phyloP scores from a whole-genome alignment of 2,113 vertebrate species.

The crab-eating macaque (Macaca fascicularis) region DNA sequence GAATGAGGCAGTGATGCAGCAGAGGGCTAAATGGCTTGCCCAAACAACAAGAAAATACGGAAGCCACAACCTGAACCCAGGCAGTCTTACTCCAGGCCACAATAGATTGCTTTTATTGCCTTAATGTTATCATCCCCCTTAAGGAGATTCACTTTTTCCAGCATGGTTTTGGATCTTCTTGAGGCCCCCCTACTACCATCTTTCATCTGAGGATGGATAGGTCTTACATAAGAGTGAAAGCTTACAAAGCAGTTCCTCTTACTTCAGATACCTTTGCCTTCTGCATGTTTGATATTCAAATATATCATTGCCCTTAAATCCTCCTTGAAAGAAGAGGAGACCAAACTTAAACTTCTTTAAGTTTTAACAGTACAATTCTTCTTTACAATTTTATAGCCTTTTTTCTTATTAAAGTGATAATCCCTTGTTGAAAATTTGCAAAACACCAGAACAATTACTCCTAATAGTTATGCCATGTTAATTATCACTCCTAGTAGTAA shows the following conservation, averaged over 20 bases:
- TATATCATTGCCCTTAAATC: background rate
- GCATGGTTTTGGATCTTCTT: background rate
- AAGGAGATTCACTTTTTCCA: background rate
- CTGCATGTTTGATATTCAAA: background rate
- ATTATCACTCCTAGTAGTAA: background rate
- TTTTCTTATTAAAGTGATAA: conserved; percentile 8
- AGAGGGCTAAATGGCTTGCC: background rate
- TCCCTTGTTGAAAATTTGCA: background rate
- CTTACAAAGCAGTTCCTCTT: background rate
- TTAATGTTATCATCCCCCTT: background rate
- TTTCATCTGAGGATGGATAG: background rate
- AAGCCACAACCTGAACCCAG: background rate
- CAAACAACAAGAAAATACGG: background rate
- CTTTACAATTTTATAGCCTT: background rate
- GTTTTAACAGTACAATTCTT: background rate
- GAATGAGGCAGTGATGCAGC: background rate
- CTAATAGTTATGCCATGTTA: background rate
- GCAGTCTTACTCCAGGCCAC: background rate
- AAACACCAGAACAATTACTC: background rate
- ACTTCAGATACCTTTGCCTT: background rate
- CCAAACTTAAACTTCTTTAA: background rate
- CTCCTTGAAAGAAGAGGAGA: background rate
- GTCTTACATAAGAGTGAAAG: background rate
- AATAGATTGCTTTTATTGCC: background rate
- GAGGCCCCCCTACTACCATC: rapidly evolving